Base-by-base conservation (phyloP, 2,888 invertebrate species). In the Clusia tigrina region DNA sequence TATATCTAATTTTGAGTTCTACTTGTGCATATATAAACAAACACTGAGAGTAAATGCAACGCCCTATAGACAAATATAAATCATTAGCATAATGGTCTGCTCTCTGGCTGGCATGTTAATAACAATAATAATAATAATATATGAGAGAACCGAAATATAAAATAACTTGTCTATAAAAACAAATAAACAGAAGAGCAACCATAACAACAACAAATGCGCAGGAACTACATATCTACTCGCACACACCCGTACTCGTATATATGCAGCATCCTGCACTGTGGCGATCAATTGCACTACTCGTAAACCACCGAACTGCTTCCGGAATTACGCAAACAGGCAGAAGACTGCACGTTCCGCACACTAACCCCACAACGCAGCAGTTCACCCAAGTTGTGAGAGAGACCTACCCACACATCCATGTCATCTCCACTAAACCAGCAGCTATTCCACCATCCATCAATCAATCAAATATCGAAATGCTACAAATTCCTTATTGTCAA, bases 401-500 rank as follows among this genome's bases (percentile, higher is more conserved):
- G 32, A 5, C n/a, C n/a, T n/a, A n/a, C n/a, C n/a, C n/a, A n/a
- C n/a, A 32, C 32, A 32, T 12, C 32, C 32, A 6, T 12, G 32
- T 12, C 32, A 32, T 12, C 6, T 32, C 6, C 32, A 32, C 6
- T 12, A 12, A 6, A 32, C 12, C 12, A 9, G 32, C 6, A 12
- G 32, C 32, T 32, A n/a, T n/a, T n/a, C n/a, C n/a, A 9, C 6
- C 12, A 32, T 6, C 3, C 46, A 23, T 20, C 20, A 48, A 60
- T 56, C 55, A 61, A 38, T 54, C 52, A 48, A 38, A 56, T 56
- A 55, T 61, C 32, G 56, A 77, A 75, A 75, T 74, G 76, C 77
- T 77, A 79, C 79, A 78, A 80, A 79, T 80, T 78, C 78, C 80
- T 74, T 77, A 78, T 78, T 80, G 79, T 79, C 79, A 79, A 79